Evolutionary conservation across 2,888 invertebrate species (phyloP), one percentile per base, ranked within the genome.

Genomic region (Melinaea marsaeus): DNA sequence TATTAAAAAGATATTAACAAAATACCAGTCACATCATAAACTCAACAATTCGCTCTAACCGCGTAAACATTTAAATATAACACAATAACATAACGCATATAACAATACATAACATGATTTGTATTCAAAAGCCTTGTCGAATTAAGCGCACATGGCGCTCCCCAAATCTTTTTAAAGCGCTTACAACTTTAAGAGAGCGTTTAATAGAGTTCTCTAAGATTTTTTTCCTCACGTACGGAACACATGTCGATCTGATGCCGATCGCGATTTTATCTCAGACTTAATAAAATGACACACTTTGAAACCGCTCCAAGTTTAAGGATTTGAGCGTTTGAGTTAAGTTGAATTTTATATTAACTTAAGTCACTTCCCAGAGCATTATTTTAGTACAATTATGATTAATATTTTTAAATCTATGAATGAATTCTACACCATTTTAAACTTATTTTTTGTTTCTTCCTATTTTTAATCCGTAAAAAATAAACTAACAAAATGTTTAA

Each of bases 261-360:
- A 84, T 84, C 82, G 73, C 77, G 79, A 84, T 81, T 76, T 77
- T 78, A 80, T 80, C 80, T 76, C 80, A 71, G 83, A 83, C 83
- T 87, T 87, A 84, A 86, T 87, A 86, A 86, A 85, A 86, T 86
- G 84, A 83, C 83, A 79, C 80, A 78, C 75, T 77, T 71, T 72
- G 68, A 54, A 65, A 54, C 57, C 64, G 64, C 61, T 55, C 13
- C 68, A 73, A 74, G 73, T 35, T 62, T 65, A 2, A 66, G 69
- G 74, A 56, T 34, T 58, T 22, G 13, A 67, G 72, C 66, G 68
- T 34, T 13, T 48, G 22, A 32, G 32, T 5, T 42, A 2, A 9
- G 11, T 42, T 3, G 5, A 13, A 48, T 48, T 13, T 13, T n/a
- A 22, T 51, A 32, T 3, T 51, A 51, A 22, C 32, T 3, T 51